Evolutionary conservation across 92 coral and sea anemone genomes (phyloP).

Genomic region (Muricea muricata): DNA sequence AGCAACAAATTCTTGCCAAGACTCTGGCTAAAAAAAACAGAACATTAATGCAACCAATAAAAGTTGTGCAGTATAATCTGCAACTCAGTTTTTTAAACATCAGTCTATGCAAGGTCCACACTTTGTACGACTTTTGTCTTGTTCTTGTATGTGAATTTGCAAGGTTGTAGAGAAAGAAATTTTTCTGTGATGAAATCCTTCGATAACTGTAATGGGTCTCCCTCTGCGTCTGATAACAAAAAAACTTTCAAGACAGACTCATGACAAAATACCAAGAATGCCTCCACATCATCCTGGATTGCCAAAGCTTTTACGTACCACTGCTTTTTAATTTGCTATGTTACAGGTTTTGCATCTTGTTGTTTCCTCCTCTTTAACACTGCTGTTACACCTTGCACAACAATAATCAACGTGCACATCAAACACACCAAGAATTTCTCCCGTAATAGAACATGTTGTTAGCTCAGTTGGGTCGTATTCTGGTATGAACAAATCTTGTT

Average conservation of each 20-base stretch:
- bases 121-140: background rate
- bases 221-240: background rate
- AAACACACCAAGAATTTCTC: slow-evolving; percentile 37
- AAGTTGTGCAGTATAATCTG: too few relatives aligned
- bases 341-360: slow-evolving; percentile 23
- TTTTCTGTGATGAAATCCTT: background rate
- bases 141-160: background rate
- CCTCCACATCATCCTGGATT: background rate
- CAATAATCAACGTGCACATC: slow-evolving; percentile 35
- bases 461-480: slow-evolving; percentile 30
- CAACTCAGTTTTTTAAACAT: too few relatives aligned
- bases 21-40: too few relatives aligned
- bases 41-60: too few relatives aligned
- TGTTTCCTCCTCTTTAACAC: slow-evolving; percentile 16
- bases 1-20: too few relatives aligned
- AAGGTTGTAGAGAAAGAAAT: background rate
- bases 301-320: slow-evolving; percentile 25
- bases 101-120: background rate
- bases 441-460: slow-evolving; percentile 11
- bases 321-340: slow-evolving; percentile 7
- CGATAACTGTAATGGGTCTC: background rate
- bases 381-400: slow-evolving; percentile 39
- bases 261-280: background rate
- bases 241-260: background rate
- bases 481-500: background rate